phyloP scores from a whole-genome alignment of 2,113 vertebrate genomes.

The Neoarius graeffei region DNA sequence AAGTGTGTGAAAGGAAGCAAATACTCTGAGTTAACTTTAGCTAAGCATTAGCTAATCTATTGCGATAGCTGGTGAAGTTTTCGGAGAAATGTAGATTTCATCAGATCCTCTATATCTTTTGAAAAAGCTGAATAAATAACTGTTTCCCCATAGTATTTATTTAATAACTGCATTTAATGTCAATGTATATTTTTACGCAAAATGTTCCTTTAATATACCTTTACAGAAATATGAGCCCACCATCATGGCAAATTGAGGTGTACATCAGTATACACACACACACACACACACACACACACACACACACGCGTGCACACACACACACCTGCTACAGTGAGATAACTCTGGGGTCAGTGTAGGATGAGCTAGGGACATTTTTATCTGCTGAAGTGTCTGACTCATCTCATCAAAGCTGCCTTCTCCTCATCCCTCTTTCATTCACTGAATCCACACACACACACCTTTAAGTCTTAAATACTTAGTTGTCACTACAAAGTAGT shows the following conservation, averaged over 20 bases:
- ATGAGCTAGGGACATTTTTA: constrained; percentile 12
- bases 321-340: constrained; percentile 16
- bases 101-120: not conserved
- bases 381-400: constrained; percentile 18
- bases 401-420: constrained; percentile 25
- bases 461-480: too few species aligned
- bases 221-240: not conserved
- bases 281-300: too few species aligned
- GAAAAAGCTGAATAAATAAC: not conserved
- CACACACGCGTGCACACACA: too few species aligned
- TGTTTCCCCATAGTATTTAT: not conserved
- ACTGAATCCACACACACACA: not conserved
- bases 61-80: not conserved
- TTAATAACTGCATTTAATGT: not conserved
- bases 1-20: not conserved
- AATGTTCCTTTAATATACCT: not conserved
- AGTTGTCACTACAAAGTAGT: not conserved
- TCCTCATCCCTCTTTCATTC: not conserved
- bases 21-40: not conserved
- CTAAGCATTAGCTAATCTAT: not conserved
- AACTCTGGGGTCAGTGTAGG: constrained; percentile 34
- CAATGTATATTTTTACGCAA: not conserved
- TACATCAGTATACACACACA: not conserved
- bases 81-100: too few species aligned
- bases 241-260: not conserved